These are phyloP conservation scores for Oreochromis mossambicus DNA, from an alignment of 2,797 vertebrate species.

Conservation along the genomic window DNA sequence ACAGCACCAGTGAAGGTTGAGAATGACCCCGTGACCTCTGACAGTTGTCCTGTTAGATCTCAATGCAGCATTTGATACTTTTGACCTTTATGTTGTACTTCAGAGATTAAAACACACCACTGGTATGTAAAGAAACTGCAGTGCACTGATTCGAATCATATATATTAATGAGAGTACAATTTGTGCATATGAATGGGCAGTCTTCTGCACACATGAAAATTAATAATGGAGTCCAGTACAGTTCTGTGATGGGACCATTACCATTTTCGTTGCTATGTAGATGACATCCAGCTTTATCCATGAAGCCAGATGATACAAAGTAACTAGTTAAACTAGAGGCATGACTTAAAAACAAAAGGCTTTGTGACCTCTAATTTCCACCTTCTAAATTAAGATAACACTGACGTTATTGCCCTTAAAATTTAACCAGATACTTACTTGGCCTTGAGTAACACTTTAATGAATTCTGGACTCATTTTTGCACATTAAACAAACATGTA, in stretches of 20 bases:
- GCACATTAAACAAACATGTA: background rate
- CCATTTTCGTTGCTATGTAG: background rate
- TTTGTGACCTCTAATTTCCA: background rate
- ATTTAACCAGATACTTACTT: background rate
- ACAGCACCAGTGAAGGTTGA: background rate
- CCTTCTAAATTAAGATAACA: background rate
- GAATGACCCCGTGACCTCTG: background rate
- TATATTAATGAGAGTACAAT: background rate
- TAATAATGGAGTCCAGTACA: fast-evolving
- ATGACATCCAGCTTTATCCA: background rate
- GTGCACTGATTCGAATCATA: background rate
- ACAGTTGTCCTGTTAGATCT: background rate
- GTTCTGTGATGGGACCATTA: background rate
- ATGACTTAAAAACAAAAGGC: background rate
- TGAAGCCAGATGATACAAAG: background rate
- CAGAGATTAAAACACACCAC: background rate
- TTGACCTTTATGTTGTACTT: too few relatives aligned
- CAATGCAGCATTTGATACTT: fast-evolving
- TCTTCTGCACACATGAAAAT: background rate
- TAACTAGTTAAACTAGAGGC: fast-evolving
- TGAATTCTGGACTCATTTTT: background rate
- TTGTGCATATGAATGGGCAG: fast-evolving
- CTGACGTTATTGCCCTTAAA: background rate
- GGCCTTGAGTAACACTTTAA: background rate
- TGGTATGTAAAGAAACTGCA: background rate